These are phyloP conservation scores for Elaeidobius kamerunicus DNA, from an alignment of 2,888 invertebrate species.

Conservation along the genomic window DNA sequence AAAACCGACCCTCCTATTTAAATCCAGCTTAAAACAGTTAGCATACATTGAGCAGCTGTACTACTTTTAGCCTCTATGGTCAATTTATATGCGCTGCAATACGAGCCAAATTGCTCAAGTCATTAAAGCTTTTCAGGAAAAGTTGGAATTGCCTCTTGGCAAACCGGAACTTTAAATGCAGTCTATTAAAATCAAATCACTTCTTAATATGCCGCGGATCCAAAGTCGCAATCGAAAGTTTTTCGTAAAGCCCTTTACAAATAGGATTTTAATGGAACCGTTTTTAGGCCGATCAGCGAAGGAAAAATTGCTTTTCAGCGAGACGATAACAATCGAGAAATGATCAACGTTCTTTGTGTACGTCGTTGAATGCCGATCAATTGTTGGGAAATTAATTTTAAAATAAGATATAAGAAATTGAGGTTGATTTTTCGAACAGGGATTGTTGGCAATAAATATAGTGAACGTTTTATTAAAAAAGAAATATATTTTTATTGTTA, in stretches of 20 bases:
- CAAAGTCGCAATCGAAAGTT: slow-evolving; percentile 20
- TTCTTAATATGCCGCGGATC: slow-evolving; percentile 18
- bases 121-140: slow-evolving; percentile 22
- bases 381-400: too few species aligned
- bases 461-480: too few species aligned
- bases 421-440: too few species aligned
- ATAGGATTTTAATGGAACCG: slow-evolving; percentile 21
- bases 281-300: slow-evolving; percentile 10
- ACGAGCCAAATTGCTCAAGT: slow-evolving; percentile 18
- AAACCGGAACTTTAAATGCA: slow-evolving; percentile 16
- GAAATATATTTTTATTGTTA: too few species aligned
- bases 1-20: too few species aligned
- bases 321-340: not conserved
- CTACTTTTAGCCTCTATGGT: too few species aligned
- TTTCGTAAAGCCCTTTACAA: slow-evolving; percentile 19
- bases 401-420: too few species aligned
- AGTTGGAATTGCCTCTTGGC: slow-evolving; percentile 18
- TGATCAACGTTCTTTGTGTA: not conserved
- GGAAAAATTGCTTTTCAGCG: slow-evolving; percentile 5
- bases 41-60: too few species aligned
- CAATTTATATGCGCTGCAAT: slow-evolving; percentile 22
- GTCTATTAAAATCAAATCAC: slow-evolving; percentile 24
- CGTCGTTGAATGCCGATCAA: not conserved
- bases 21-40: too few species aligned
- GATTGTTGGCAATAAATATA: too few species aligned